Evolutionary conservation across 2,888 invertebrate species (phyloP).

Genomic region (Polydrusus cervinus): DNA sequence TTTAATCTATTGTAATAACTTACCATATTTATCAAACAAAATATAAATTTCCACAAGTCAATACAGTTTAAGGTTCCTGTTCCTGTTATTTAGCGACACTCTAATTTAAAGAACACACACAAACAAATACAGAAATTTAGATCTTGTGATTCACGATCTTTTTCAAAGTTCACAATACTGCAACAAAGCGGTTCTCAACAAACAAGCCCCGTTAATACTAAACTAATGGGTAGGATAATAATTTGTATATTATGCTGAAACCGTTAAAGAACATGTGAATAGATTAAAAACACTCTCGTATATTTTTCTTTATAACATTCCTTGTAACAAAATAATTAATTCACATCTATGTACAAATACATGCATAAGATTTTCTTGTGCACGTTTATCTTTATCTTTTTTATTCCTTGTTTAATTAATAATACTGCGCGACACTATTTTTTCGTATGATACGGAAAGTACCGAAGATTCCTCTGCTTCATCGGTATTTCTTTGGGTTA

Average conservation of each 20-base stretch:
- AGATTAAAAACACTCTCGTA: constrained; percentile 2
- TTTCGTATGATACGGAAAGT: too few species aligned
- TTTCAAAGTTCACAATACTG: neutral
- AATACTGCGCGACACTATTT: too few species aligned
- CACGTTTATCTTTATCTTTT: neutral
- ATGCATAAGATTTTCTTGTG: neutral
- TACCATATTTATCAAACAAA: neutral
- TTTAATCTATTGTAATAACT: neutral
- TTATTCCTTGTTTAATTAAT: too few species aligned
- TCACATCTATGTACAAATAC: constrained; percentile 7
- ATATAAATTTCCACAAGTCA: neutral
- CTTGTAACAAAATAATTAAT: neutral
- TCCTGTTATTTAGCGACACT: neutral
- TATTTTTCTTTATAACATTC: constrained; percentile 4
- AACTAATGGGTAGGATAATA: constrained; percentile 25
- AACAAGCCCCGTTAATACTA: constrained; percentile 23
- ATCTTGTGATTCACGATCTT: neutral
- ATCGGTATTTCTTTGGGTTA: too few species aligned
- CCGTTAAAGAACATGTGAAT: constrained; percentile 43
- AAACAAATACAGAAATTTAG: neutral
- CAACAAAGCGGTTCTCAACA: constrained; percentile 16
- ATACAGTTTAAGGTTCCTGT: too few species aligned
- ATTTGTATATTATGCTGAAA: constrained; percentile 43
- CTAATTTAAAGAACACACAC: neutral
- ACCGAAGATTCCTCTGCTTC: too few species aligned